Evolutionary conservation across 53 echinoderm and acorn worm species (phyloP).

Genomic region (Antedon mediterranea): DNA sequence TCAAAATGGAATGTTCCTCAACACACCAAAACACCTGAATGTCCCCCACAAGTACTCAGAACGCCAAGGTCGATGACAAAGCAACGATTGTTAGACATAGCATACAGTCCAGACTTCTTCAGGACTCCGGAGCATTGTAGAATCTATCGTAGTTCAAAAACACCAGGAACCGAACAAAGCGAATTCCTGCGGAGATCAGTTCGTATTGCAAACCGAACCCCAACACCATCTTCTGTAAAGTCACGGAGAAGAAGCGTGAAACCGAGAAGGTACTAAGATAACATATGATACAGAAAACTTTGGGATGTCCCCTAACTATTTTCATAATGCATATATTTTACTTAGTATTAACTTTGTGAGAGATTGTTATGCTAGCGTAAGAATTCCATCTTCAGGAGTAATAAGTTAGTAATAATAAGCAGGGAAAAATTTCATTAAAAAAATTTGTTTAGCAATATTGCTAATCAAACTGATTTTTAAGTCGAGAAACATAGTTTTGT

Average conservation of each 20-base stretch:
- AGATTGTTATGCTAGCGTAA: no score
- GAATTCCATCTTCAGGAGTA: no score
- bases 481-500: no score
- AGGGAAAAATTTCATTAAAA: no score
- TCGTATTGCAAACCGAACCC: constrained; percentile 42
- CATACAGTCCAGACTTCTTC: neutral
- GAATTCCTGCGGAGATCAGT: constrained; percentile 32
- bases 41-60: neutral
- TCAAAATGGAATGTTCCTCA: neutral
- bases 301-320: no score
- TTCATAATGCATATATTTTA: no score
- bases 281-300: no score
- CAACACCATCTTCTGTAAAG: constrained; percentile 18
- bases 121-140: neutral
- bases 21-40: neutral
- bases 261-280: constrained; percentile 44
- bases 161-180: constrained; percentile 19
- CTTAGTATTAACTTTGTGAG: no score
- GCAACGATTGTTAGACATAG: neutral
- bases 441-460: no score
- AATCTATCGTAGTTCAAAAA: constrained; percentile 12
- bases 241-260: neutral
- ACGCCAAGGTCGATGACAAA: neutral
- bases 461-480: no score
- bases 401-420: no score